Conservation (phyloP, 2,797 vertebrate species). For the Gymnothorax javanicus region DNA sequence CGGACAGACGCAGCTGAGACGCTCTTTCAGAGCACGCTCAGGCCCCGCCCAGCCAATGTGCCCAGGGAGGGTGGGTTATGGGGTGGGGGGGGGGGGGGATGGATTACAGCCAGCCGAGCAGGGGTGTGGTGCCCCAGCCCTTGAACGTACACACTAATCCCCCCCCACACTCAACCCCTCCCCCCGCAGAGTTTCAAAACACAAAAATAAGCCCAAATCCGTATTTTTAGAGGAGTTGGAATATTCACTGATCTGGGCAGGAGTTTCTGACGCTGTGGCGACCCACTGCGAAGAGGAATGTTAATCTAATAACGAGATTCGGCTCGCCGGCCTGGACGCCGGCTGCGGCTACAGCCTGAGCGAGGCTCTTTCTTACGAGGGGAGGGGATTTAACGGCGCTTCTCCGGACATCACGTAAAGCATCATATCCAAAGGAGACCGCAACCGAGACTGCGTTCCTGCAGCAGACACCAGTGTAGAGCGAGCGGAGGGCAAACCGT, state of each 20-base stretch:
- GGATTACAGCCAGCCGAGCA: conserved; percentile 14
- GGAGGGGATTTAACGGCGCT: neutral
- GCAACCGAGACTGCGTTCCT: neutral
- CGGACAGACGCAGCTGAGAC: conserved; percentile 70
- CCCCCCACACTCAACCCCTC: conserved; percentile 41
- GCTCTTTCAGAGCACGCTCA: conserved; percentile 20
- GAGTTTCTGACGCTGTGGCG: conserved; percentile 63
- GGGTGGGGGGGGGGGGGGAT: conserved; percentile 43
- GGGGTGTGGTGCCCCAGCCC: conserved; percentile 54
- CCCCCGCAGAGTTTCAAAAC: conserved; percentile 64
- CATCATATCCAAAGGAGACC: neutral
- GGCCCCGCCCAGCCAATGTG: conserved; percentile 34
- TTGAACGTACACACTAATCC: neutral
- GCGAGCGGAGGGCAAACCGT: neutral
- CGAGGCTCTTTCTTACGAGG: neutral
- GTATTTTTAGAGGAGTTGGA: neutral
- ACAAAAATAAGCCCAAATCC: conserved; percentile 44
- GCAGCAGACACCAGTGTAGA: neutral
- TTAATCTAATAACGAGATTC: conserved; percentile 69
- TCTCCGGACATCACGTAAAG: neutral
- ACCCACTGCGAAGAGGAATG: conserved; percentile 66
- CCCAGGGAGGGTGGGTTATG: neutral
- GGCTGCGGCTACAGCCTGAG: conserved; percentile 38
- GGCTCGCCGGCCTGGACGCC: neutral
- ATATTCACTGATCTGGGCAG: neutral